Conservation (phyloP, 2,113 vertebrate species). For the Pelusios castaneus region DNA sequence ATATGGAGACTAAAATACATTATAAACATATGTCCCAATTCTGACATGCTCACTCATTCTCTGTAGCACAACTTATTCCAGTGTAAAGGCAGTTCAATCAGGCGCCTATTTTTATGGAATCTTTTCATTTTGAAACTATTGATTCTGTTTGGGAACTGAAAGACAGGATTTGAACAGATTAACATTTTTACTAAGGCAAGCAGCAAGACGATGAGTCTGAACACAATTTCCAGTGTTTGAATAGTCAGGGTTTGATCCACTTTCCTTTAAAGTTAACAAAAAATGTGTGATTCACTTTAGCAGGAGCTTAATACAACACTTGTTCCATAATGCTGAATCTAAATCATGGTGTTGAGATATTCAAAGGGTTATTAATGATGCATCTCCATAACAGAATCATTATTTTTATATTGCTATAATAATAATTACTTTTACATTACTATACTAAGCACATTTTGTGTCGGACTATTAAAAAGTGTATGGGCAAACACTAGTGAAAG, state of each 20-base stretch:
- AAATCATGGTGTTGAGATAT: neutral
- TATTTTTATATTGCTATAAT: neutral
- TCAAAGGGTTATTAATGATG: neutral
- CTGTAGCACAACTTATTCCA: neutral
- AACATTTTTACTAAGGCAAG: neutral
- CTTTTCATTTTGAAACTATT: neutral
- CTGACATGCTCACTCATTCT: neutral
- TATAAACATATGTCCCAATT: neutral
- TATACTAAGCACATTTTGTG: neutral
- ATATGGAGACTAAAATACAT: neutral
- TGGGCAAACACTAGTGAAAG: slow-evolving; percentile 4
- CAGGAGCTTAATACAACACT: neutral
- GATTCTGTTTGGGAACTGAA: neutral
- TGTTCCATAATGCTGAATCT: neutral
- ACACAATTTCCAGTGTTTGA: neutral
- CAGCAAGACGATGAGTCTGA: fast-evolving
- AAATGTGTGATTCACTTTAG: neutral
- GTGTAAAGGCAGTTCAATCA: slow-evolving; percentile 6
- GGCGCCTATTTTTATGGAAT: neutral
- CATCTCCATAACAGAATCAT: neutral
- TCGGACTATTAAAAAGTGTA: neutral
- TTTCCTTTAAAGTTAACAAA: slow-evolving; percentile 4
- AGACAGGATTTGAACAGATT: neutral
- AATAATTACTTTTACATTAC: neutral
- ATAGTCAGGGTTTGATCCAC: neutral